phyloP scores from a whole-genome alignment of 2,888 invertebrate genomes.

The Drepanosiphum platanoidis region DNA sequence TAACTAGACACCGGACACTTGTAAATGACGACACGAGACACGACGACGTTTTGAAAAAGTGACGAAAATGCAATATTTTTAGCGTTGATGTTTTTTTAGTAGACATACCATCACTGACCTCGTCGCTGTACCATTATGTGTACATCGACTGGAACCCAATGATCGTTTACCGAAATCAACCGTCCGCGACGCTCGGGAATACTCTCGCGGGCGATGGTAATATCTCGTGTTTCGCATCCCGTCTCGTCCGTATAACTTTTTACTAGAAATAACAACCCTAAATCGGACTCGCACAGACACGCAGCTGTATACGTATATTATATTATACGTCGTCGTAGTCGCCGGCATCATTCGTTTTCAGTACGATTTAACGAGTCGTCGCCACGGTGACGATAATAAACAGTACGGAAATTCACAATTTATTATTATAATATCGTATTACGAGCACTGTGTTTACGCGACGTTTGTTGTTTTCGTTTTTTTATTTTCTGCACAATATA shows the following conservation, averaged over 20 bases:
- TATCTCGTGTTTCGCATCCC: not conserved
- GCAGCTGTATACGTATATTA: not conserved
- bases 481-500: too few relatives aligned
- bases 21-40: too few relatives aligned
- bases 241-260: not conserved
- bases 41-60: not conserved
- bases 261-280: not conserved
- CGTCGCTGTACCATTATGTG: not conserved
- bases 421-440: too few relatives aligned
- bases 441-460: too few relatives aligned
- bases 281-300: not conserved
- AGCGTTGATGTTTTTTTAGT: too few relatives aligned
- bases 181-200: not conserved
- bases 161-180: conserved; percentile 15
- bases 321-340: not conserved
- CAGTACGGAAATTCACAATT: too few relatives aligned
- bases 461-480: too few relatives aligned
- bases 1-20: too few relatives aligned
- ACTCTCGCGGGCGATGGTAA: not conserved
- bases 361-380: not conserved
- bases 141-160: not conserved
- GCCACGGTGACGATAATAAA: too few relatives aligned
- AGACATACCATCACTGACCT: not conserved
- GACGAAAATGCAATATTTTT: not conserved
- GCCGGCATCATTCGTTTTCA: not conserved